Conservation (phyloP, 1,140 invertebrate genomes). For the Saxidomus purpurata region DNA sequence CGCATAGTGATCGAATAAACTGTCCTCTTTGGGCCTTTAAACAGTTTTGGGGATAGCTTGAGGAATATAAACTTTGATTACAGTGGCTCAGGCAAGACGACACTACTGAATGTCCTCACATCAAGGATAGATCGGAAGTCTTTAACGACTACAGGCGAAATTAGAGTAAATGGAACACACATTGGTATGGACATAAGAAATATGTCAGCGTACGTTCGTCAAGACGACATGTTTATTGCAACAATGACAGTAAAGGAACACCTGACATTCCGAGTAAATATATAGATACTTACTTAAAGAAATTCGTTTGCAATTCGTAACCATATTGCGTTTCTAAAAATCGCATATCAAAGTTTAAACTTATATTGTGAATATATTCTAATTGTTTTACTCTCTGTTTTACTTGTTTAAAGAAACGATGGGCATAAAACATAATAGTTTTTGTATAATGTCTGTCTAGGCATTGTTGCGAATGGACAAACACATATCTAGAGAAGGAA, state of each 20-base stretch:
- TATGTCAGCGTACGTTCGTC: slow-evolving; percentile 97
- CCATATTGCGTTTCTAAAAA: too few species aligned
- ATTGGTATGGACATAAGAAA: slow-evolving; percentile 88
- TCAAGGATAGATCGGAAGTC: slow-evolving; percentile 7
- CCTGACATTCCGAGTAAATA: slow-evolving; percentile 87
- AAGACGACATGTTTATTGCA: slow-evolving; percentile 90
- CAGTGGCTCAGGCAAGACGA: slow-evolving; percentile 98
- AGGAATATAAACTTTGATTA: too few species aligned
- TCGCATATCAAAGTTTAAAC: too few species aligned
- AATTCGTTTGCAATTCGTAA: too few species aligned
- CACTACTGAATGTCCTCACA: slow-evolving; percentile 83
- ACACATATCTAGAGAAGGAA: slow-evolving; percentile 91
- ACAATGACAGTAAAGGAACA: slow-evolving; percentile 89
- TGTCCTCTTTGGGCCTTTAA: too few species aligned
- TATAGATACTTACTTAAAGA: not conserved
- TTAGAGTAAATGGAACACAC: slow-evolving; percentile 83
- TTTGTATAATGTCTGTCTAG: slow-evolving; percentile 89
- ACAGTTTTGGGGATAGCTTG: too few species aligned
- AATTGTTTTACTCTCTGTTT: too few species aligned
- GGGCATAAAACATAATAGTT: too few species aligned
- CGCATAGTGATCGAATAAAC: too few species aligned
- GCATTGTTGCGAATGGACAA: slow-evolving; percentile 97
- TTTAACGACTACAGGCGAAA: slow-evolving; percentile 30
- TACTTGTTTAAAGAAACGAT: too few species aligned
- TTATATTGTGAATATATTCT: too few species aligned